Percentiles rank a stretch among this genome's conserved stretches.
Conservation (phyloP, 2,888 invertebrate species). For the Coleophora flavipennella region DNA sequence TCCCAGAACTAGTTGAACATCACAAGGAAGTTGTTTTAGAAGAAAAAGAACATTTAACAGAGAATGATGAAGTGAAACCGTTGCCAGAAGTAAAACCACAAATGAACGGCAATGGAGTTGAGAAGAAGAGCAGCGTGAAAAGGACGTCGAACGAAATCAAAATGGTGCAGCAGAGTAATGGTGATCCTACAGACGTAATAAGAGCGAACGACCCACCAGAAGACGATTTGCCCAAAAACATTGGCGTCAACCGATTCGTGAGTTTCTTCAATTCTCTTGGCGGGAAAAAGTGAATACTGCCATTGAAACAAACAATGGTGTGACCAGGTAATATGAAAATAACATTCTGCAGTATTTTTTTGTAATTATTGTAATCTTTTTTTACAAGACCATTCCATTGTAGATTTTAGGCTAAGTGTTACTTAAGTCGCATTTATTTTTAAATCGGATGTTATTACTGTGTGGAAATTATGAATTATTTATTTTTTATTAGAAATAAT, state of each 20-base stretch:
- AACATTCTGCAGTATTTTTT: slow-evolving; percentile 21
- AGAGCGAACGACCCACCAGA: slow-evolving; percentile 63
- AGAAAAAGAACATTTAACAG: background rate
- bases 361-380: slow-evolving; percentile 10
- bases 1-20: background rate
- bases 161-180: slow-evolving; percentile 46
- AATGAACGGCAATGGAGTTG: slow-evolving; percentile 29
- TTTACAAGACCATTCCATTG: too few relatives aligned
- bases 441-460: too few relatives aligned
- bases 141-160: slow-evolving; percentile 60
- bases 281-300: slow-evolving; percentile 41
- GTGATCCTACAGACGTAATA: slow-evolving; percentile 53
- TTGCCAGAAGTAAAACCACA: slow-evolving; percentile 6
- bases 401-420: too few relatives aligned
- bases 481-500: too few relatives aligned
- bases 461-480: too few relatives aligned
- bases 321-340: background rate
- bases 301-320: too few relatives aligned
- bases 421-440: too few relatives aligned
- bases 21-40: slow-evolving; percentile 8
- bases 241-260: slow-evolving; percentile 64
- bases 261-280: slow-evolving; percentile 66
- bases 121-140: slow-evolving; percentile 22
- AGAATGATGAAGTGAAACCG: too few relatives aligned
- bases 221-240: slow-evolving; percentile 62